Evolutionary conservation across 37 sponge, comb jelly and placozoan species (phyloP), one percentile per base, ranked within the genome.

Genomic region (Beroe forskalii): DNA sequence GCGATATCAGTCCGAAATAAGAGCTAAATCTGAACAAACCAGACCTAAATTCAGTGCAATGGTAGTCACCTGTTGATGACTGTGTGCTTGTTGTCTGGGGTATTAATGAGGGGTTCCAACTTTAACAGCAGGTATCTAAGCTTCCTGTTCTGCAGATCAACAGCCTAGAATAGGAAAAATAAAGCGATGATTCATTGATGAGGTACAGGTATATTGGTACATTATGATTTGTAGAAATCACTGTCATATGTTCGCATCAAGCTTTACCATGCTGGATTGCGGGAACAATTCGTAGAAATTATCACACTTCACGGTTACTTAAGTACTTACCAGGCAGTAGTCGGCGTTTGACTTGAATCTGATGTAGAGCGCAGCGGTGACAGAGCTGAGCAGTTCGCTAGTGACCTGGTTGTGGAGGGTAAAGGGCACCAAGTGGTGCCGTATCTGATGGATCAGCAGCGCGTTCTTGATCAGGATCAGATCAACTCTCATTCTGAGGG

Each of bases 401-500:
- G 27, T 37, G 19, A 69, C 39, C 19, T 69, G 72, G 17, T 69
- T 69, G 37, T 27, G 72, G 4, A 37, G 32, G 4, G 72, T 69
- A 32, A 69, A 69, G 38, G 72, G 72, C 1, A 69, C 72, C 4
- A 80, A 37, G 38, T 80, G 86, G 31, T 80, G 86, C 3, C 55
- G 28, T n/a, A 80, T 80, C 30, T 80, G 44, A 37, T 80, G 86
- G 44, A 80, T 80, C 27, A 38, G 55, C 0, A 80, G 86, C 25
- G 86, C 37, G 48, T 80, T 80, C 86, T 80, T 80, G 40, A 80
- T 80, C 86, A 80, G 86, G 0, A 80, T 32, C 31, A 80, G 86
- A 38, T 80, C 86, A 38, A 80, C 86, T 25, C 86, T 80, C 86
- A 80, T 80, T 23, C 86, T 80, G 86, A 1, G 30, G 30, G 27